A percentile compares a stretch with the other conserved stretches of the same genome.
These are phyloP conservation scores for Peromyscus aztecus DNA, from an alignment of 2,797 vertebrate genomes.

Conservation along the genomic window DNA sequence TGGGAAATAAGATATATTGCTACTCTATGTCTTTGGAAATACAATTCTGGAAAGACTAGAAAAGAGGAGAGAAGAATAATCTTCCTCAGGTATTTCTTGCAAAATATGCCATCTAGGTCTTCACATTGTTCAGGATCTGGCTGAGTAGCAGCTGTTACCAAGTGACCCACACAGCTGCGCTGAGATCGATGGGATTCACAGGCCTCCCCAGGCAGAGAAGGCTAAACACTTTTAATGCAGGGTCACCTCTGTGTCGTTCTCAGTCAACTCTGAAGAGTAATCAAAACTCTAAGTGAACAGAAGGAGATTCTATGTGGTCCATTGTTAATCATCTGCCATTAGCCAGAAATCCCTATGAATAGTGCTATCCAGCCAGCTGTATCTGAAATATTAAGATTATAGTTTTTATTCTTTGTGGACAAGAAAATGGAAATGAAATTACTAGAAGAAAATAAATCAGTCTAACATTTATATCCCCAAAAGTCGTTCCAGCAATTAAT, in stretches of 20 bases:
- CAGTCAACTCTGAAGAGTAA: neutral
- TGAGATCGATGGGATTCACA: neutral
- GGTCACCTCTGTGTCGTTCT: neutral
- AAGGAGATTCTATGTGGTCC: neutral
- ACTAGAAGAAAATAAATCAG: neutral
- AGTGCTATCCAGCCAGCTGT: conserved; percentile 27
- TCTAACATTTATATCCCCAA: neutral
- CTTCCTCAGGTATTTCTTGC: neutral
- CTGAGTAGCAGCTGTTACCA: neutral
- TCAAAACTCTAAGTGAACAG: conserved; percentile 41
- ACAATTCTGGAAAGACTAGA: neutral
- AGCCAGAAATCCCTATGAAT: conserved; percentile 24
- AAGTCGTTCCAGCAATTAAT: neutral
- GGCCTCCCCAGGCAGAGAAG: neutral
- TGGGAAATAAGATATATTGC: neutral
- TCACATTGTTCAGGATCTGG: neutral
- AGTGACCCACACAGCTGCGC: neutral
- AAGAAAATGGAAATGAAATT: conserved; percentile 38
- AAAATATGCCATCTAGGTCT: neutral
- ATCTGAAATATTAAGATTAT: neutral
- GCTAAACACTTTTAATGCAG: neutral
- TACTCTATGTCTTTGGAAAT: neutral
- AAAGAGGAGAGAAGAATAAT: neutral
- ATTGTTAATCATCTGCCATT: neutral
- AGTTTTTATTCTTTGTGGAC: conserved; percentile 50